Conservation (phyloP, 2,113 vertebrate genomes). For the Tychaedon coryphoeus region DNA sequence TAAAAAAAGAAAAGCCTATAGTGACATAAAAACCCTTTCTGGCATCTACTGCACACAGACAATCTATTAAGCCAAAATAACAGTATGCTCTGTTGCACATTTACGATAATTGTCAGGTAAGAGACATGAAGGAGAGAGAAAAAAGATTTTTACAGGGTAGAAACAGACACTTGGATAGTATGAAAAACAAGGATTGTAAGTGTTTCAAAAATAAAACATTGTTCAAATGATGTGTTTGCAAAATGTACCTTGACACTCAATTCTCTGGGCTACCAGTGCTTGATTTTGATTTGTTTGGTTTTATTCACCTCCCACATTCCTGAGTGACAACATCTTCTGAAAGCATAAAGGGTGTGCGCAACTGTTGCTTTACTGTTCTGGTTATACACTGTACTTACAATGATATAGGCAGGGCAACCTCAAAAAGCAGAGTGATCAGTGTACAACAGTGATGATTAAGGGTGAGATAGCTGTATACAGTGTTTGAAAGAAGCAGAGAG, state of each 20-base stretch:
- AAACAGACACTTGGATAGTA: not conserved
- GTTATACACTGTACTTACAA: not conserved
- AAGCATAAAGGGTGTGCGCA: not conserved
- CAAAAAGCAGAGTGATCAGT: not conserved
- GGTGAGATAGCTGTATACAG: not conserved
- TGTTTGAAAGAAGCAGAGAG: not conserved
- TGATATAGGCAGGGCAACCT: not conserved
- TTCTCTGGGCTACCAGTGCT: not conserved
- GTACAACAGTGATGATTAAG: not conserved
- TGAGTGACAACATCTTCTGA: not conserved
- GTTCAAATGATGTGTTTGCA: not conserved
- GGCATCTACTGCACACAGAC: not conserved
- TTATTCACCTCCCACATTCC: not conserved
- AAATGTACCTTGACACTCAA: not conserved
- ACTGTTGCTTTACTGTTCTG: not conserved
- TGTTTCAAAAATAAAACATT: not conserved
- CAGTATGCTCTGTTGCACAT: not conserved
- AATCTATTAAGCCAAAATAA: not conserved
- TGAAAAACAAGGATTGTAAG: not conserved
- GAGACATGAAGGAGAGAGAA: not conserved
- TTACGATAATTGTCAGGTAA: conserved; percentile 13
- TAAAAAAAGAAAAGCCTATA: not conserved
- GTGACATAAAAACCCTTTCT: not conserved
- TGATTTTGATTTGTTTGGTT: not conserved
- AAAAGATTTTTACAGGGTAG: not conserved